Evolutionary conservation across 1,140 invertebrate genomes (phyloP).

Genomic region (Triops cancriformis): DNA sequence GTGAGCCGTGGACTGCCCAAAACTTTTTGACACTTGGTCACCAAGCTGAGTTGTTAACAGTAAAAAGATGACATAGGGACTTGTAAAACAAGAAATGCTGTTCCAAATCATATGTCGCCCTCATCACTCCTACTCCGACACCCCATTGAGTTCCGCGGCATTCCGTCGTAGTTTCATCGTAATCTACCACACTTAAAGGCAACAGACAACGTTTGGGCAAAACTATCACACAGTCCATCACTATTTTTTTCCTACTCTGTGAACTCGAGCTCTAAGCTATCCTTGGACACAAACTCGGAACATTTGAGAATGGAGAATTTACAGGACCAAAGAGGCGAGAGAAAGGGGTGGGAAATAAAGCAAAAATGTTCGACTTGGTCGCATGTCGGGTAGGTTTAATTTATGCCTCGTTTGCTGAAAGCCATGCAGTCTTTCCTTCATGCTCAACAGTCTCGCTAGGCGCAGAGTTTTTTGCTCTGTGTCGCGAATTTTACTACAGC

Average conservation of each 20-base stretch:
- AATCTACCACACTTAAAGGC: not conserved
- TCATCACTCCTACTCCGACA: not conserved
- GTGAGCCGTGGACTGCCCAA: not conserved
- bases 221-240: not conserved
- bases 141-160: not conserved
- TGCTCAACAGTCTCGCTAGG: not conserved
- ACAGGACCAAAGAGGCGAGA: not conserved
- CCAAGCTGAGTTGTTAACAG: not conserved
- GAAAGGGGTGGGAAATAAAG: not conserved
- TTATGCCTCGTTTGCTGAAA: slow-evolving; percentile 2
- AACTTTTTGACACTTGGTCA: not conserved
- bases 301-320: not conserved
- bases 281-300: not conserved
- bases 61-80: not conserved
- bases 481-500: not conserved
- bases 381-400: not conserved
- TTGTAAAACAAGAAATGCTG: not conserved
- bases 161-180: not conserved
- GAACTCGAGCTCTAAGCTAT: no score
- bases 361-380: not conserved
- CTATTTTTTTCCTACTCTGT: not conserved
- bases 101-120: not conserved
- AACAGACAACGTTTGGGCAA: not conserved
- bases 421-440: not conserved
- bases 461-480: not conserved